A percentile compares a stretch with the other conserved stretches of the same genome.
These are phyloP conservation scores for Pandion haliaetus DNA, from an alignment of 2,113 vertebrate species.

Conservation along the genomic window DNA sequence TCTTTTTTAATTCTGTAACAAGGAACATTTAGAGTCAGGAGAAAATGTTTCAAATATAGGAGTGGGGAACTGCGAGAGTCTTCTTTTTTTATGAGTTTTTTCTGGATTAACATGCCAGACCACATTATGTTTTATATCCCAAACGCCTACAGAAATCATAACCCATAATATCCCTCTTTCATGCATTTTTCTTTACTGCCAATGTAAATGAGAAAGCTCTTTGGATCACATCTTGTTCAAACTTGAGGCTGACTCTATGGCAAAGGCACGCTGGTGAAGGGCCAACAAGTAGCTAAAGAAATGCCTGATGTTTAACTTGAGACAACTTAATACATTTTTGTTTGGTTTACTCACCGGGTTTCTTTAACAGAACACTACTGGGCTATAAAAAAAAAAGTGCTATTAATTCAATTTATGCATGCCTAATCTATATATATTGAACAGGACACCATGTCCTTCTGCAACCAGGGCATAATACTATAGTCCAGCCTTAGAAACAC, in stretches of 20 bases:
- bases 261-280: not conserved
- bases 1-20: not conserved
- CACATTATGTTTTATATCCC: not conserved
- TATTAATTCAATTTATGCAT: not conserved
- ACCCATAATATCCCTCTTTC: not conserved
- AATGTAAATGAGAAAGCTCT: not conserved
- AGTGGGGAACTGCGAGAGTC: not conserved
- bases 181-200: not conserved
- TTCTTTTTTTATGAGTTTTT: not conserved
- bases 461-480: not conserved
- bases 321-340: not conserved
- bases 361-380: not conserved
- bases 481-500: not conserved
- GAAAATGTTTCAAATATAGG: not conserved
- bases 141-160: not conserved
- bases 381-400: not conserved
- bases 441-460: not conserved
- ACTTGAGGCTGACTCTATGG: not conserved
- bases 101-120: not conserved
- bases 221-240: not conserved
- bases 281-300: constrained; percentile 27
- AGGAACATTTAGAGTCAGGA: not conserved
- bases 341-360: not conserved
- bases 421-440: not conserved
- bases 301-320: not conserved